Percentiles rank a stretch among this genome's conserved stretches.
These are phyloP conservation scores for Spea hammondii DNA, from an alignment of 2,797 vertebrate species.

Conservation along the genomic window DNA sequence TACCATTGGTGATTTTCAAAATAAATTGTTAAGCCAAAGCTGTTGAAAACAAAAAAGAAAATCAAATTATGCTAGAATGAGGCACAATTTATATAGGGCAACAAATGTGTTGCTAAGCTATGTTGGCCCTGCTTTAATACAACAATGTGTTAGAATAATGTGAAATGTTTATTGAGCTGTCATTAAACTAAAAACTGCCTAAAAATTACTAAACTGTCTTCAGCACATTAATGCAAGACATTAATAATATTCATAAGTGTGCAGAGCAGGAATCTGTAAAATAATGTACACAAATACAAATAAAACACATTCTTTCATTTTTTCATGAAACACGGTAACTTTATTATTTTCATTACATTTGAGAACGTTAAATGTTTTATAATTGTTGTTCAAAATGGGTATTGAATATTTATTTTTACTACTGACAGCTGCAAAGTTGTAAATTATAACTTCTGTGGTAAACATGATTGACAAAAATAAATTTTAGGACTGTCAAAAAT, in stretches of 20 bases:
- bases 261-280: neutral
- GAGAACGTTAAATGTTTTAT: too few relatives aligned
- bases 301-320: neutral
- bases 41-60: conserved; percentile 59
- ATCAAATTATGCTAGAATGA: conserved; percentile 20
- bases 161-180: conserved; percentile 10
- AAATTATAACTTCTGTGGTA: too few relatives aligned
- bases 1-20: conserved; percentile 93
- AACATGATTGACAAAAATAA: too few relatives aligned
- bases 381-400: too few relatives aligned
- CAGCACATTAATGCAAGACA: neutral
- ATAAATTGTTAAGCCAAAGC: conserved; percentile 89
- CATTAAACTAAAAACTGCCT: conserved; percentile 1
- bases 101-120: neutral
- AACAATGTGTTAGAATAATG: neutral
- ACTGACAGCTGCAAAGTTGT: too few relatives aligned
- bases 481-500: too few relatives aligned
- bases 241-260: conserved; percentile 4
- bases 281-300: neutral
- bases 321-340: neutral
- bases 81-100: neutral
- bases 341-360: neutral
- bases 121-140: neutral
- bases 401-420: too few relatives aligned
- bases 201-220: neutral